A percentile compares a stretch with the other conserved stretches of the same genome.
Conservation (phyloP, 2,113 vertebrate species). For the Tupaia tana region DNA sequence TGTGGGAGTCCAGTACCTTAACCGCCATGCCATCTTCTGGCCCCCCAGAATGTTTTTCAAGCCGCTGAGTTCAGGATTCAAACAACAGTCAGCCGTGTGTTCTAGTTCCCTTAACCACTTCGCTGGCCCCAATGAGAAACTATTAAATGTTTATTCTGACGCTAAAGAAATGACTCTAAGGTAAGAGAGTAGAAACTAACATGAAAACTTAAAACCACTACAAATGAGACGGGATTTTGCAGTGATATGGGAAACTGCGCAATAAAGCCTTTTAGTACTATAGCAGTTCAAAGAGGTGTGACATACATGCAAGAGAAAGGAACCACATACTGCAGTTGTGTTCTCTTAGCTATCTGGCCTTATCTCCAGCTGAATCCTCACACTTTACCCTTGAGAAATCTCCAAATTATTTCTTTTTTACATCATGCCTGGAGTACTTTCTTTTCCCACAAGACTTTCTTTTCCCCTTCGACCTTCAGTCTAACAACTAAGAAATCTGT, state of each 20-base stretch:
- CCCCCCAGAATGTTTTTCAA: no score
- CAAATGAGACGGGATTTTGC: conserved; percentile 13
- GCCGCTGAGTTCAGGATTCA: no score
- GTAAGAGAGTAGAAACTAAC: background rate
- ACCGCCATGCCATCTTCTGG: no score
- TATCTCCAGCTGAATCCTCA: background rate
- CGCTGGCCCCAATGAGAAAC: background rate
- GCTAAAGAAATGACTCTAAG: background rate
- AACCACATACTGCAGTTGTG: background rate
- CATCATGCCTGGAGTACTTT: background rate
- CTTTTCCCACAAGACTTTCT: background rate
- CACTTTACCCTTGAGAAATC: background rate
- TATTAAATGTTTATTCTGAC: background rate
- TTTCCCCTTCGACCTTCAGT: background rate
- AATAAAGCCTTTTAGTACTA: background rate
- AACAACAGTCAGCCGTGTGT: no score
- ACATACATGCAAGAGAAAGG: background rate
- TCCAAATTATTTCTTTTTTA: background rate
- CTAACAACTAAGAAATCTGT: background rate
- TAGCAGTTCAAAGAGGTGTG: background rate
- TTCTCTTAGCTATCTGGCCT: background rate
- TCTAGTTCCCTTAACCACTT: no score
- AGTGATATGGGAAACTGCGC: background rate
- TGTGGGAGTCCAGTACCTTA: no score
- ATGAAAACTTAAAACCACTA: background rate